Percentiles rank a stretch among this genome's conserved stretches.
Evolutionary conservation across 2,797 vertebrate genomes (phyloP).

Genomic region (Cossypha dichroa): DNA sequence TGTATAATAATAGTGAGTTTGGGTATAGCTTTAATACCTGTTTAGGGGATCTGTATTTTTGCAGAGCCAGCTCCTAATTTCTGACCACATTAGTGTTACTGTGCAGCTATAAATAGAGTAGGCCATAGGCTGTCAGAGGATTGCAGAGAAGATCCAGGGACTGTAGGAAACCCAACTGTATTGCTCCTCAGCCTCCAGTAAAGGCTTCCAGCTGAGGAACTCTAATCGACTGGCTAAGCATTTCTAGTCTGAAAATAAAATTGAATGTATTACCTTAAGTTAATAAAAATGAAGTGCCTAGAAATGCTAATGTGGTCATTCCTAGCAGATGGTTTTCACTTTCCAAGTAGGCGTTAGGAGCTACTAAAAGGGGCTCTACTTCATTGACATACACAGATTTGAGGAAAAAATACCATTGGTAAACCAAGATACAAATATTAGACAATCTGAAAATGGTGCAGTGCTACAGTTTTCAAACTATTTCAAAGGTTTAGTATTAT

Average conservation of each 20-base stretch:
- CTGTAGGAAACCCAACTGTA: accelerated
- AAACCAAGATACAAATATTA: background rate
- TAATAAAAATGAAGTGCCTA: background rate
- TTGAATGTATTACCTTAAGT: background rate
- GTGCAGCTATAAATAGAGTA: background rate
- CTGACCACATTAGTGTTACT: background rate
- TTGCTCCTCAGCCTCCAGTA: background rate
- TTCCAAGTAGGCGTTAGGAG: background rate
- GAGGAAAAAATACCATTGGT: accelerated
- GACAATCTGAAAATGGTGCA: background rate
- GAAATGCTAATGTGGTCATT: background rate
- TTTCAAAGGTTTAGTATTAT: background rate
- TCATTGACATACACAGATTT: background rate
- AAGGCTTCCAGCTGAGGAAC: background rate
- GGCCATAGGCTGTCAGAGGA: background rate
- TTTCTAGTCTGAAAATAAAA: background rate
- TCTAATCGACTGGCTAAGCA: background rate
- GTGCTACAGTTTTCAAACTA: background rate
- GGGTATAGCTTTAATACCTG: background rate
- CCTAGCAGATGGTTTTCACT: background rate
- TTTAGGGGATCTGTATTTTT: background rate
- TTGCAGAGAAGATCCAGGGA: background rate
- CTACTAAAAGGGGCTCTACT: background rate
- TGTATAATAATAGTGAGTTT: background rate
- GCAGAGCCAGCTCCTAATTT: background rate